Conservation (phyloP, 2,888 invertebrate species). For the Leucania comma region DNA sequence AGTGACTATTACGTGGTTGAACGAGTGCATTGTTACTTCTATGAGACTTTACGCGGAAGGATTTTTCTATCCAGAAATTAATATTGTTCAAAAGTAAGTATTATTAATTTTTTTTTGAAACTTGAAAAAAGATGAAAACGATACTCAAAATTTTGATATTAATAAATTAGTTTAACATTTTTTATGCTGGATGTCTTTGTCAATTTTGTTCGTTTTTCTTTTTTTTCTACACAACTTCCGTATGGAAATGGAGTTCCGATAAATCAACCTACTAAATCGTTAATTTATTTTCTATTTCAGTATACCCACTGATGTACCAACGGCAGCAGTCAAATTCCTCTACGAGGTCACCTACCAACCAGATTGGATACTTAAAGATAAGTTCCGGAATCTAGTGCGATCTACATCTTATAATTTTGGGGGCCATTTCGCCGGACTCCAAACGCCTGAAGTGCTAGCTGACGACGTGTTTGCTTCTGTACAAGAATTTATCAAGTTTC, state of each 20-base stretch:
- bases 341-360: constrained; percentile 92
- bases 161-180: background rate
- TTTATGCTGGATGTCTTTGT: background rate
- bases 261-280: background rate
- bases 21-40: constrained; percentile 94
- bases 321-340: constrained; percentile 94
- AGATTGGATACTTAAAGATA: constrained; percentile 91
- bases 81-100: constrained; percentile 75
- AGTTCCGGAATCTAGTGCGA: constrained; percentile 93
- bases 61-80: constrained; percentile 73
- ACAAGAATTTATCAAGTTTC: constrained; percentile 75
- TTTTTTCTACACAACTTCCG: no score
- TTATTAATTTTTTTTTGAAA: background rate
- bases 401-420: constrained; percentile 92
- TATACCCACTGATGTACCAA: constrained; percentile 93
- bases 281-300: constrained; percentile 82
- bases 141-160: background rate
- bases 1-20: constrained; percentile 95
- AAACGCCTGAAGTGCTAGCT: constrained; percentile 93
- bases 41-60: constrained; percentile 94
- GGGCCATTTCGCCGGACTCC: constrained; percentile 97
- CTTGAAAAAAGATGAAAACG: background rate
- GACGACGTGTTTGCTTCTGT: constrained; percentile 89
- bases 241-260: background rate
- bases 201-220: background rate